Evolutionary conservation across 2,888 invertebrate genomes (phyloP), one percentile per base, ranked within the genome.

Genomic region (Lysandra bellargus): DNA sequence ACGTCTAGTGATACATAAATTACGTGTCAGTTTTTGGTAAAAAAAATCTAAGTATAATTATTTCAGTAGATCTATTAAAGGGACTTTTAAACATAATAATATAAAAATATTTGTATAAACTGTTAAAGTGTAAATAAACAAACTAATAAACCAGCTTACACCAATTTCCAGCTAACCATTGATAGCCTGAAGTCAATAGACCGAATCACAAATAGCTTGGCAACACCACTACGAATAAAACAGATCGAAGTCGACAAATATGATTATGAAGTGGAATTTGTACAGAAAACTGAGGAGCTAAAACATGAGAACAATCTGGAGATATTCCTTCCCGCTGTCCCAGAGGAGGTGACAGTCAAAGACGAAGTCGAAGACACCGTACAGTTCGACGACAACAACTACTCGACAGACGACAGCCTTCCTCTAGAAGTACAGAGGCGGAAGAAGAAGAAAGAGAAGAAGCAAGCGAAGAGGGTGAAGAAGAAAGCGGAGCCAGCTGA

Each of bases 371-470:
- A 80, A 37, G 80, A 79, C 0, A 83, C 83, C 23, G 49, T 61
- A 17, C 83, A 86, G 53, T 84, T 81, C 44, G 69, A 79, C 57
- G 69, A 79, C 7, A 85, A 60, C 81, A 85, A 85, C 3, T 91
- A 87, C 78, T 89, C 91, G 0, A 84, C 90, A 0, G 91, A 91
- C 2, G 92, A 91, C 7, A 90, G 87, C 79, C 12, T 90, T 5
- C 91, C 91, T 0, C 78, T 89, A 61, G 87, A 89, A 44, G 83
- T 82, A 14, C 84, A 85, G 5, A 86, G 85, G 23, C 83, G 82
- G 9, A 89, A 86, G 77, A 87, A 81, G 78, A 72, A 81, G 30
- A 85, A 84, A 79, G 80, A 12, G 82, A 85, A 77, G 80, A 84
- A 6, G 85, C 87, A 86, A 80, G 69, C 83, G 75, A 83, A 61